Evolutionary conservation across 2,797 vertebrate species (phyloP), one percentile per base, ranked within the genome.

Genomic region (Rallus crepitans): DNA sequence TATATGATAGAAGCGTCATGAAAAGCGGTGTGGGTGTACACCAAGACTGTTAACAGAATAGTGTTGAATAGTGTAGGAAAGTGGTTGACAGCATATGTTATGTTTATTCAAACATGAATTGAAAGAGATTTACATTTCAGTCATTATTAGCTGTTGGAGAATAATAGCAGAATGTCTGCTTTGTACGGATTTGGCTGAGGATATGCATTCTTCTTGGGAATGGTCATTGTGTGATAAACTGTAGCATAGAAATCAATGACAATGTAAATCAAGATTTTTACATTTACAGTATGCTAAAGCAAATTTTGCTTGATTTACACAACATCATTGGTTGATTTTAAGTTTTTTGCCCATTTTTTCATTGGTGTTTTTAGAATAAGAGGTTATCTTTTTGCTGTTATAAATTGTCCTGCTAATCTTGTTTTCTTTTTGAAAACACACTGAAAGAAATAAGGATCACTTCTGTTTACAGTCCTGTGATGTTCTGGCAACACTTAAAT

Each of bases 71-170:
- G 33, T 45, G 55, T 63, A 69, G 47, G 55, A 77, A 52, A 71
- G 37, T 31, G 18, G 9, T 71, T 79, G 71, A 42, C 56, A 69
- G n/a, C 13, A 6, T 64, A 56, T 53, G 16, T 56, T 89, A 6
- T 93, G 42, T 83, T 92, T 94, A 81, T 75, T 91, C 83, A 75
- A 93, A 92, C 47, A 55, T 12, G 21, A 72, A 81, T n/a, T 73
- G 31, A 86, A 80, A 81, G 30, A 82, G 48, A 89, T 79, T 92
- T 89, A 57, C 31, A 59, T 71, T 95, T 87, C 68, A 88, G 73
- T 33, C 28, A 88, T 71, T 82, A 71, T 90, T 52, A 94, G 39
- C 50, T 92, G 45, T 63, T 93, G 52, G 33, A 69, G 39, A 79
- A 76, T 77, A 72, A 30, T 27, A 65, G 24, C 40, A n/a, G 55